Conservation (phyloP, 2,113 vertebrate species). For the Todiramphus saurophagus region DNA sequence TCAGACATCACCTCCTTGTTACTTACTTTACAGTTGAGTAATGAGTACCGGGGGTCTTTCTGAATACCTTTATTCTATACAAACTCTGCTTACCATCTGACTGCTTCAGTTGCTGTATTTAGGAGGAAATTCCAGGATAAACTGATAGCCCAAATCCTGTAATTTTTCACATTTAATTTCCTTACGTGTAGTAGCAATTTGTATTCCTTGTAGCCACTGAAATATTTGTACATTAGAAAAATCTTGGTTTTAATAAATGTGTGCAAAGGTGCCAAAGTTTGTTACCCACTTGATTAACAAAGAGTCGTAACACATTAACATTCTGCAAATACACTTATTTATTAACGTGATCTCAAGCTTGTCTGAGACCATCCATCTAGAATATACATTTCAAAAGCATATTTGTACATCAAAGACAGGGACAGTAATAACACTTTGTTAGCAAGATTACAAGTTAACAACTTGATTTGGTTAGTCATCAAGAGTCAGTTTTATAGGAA, state of each 20-base stretch:
- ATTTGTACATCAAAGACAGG: constrained; percentile 2
- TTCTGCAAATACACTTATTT: constrained; percentile 40
- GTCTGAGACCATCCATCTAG: background rate
- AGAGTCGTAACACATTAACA: background rate
- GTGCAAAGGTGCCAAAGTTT: background rate
- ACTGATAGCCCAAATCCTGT: background rate
- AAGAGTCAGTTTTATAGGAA: background rate
- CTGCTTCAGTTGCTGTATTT: background rate
- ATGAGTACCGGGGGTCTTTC: background rate
- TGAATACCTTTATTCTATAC: background rate
- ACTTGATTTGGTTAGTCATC: background rate
- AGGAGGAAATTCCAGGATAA: background rate
- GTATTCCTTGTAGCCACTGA: background rate
- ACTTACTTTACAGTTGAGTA: background rate
- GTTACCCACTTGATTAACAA: background rate
- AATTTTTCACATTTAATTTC: background rate
- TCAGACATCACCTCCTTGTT: background rate
- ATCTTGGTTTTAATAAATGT: background rate
- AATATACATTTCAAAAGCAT: background rate
- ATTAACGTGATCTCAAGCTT: background rate
- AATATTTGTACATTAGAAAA: background rate
- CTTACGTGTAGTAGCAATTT: background rate
- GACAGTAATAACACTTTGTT: background rate
- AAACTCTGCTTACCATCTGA: background rate
- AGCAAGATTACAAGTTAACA: background rate